Percentiles rank a stretch among this genome's conserved stretches.
Conservation (phyloP, 2,797 vertebrate genomes). For the Platyrinchus mystaceus region DNA sequence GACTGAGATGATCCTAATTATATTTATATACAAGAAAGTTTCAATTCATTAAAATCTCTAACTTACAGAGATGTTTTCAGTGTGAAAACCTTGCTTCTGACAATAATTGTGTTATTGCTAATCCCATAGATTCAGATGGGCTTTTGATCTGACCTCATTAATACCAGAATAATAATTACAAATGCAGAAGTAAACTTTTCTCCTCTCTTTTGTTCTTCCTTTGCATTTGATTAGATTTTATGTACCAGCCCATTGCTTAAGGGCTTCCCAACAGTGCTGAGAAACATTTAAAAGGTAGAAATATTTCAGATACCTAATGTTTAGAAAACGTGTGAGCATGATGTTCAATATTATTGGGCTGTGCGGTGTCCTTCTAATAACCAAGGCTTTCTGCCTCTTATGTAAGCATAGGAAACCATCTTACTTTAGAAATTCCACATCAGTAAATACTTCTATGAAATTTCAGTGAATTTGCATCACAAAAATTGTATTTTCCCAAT, state of each 20-base stretch:
- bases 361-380: background rate
- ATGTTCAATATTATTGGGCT: background rate
- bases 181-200: background rate
- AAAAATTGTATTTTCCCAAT: background rate
- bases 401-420: background rate
- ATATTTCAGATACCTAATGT: background rate
- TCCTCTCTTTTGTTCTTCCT: background rate
- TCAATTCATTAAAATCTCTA: background rate
- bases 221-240: background rate
- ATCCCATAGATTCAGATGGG: background rate
- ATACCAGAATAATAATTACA: constrained; percentile 35
- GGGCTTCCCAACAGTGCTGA: background rate
- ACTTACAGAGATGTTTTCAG: background rate
- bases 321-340: background rate
- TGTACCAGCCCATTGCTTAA: background rate
- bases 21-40: background rate
- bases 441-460: background rate
- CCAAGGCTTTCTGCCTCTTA: background rate
- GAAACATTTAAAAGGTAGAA: constrained; percentile 1
- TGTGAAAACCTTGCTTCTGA: constrained; percentile 9
- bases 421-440: background rate
- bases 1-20: background rate
- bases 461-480: background rate
- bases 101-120: background rate
- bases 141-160: constrained; percentile 46